Percentiles rank a stretch among this genome's conserved stretches.
Evolutionary conservation across 2,113 vertebrate genomes (phyloP).

Genomic region (Stigmatopora argus): DNA sequence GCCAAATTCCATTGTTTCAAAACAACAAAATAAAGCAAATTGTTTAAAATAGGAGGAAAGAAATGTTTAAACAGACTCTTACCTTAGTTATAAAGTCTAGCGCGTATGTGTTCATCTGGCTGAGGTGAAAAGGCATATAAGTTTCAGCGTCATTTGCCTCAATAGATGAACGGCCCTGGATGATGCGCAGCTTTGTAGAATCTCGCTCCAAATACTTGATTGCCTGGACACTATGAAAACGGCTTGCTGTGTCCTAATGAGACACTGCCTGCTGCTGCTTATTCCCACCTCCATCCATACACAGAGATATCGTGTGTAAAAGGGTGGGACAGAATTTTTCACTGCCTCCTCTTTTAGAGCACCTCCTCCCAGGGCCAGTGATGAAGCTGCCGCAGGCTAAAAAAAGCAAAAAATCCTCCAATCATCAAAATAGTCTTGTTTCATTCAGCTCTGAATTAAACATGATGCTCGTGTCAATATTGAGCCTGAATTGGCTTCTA

Average conservation of each 20-base stretch:
- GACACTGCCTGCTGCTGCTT: background rate
- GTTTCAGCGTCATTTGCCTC: conserved; percentile 3
- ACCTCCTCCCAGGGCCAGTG: background rate
- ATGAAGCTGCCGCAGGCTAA: too few relatives aligned
- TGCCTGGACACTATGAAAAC: background rate
- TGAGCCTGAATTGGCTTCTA: background rate
- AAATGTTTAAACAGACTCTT: background rate
- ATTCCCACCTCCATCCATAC: conserved; percentile 5
- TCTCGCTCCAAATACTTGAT: background rate
- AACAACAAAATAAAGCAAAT: background rate
- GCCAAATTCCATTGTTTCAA: background rate
- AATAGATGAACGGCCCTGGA: background rate
- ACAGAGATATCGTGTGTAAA: background rate
- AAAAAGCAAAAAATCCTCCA: too few relatives aligned
- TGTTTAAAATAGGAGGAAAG: background rate
- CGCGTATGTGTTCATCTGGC: conserved; percentile 8
- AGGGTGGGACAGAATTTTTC: background rate
- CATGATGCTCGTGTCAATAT: background rate
- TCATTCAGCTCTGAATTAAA: background rate
- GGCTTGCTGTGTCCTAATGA: background rate
- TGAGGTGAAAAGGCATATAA: background rate
- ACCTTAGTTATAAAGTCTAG: conserved; percentile 5
- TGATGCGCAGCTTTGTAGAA: background rate
- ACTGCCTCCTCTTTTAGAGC: background rate
- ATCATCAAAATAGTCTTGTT: too few relatives aligned